Percentiles rank a stretch among this genome's conserved stretches.
These are phyloP conservation scores for Kudoa iwatai DNA, from an alignment of 30 jellyfish, hydroid and myxozoan species.

Conservation along the genomic window DNA sequence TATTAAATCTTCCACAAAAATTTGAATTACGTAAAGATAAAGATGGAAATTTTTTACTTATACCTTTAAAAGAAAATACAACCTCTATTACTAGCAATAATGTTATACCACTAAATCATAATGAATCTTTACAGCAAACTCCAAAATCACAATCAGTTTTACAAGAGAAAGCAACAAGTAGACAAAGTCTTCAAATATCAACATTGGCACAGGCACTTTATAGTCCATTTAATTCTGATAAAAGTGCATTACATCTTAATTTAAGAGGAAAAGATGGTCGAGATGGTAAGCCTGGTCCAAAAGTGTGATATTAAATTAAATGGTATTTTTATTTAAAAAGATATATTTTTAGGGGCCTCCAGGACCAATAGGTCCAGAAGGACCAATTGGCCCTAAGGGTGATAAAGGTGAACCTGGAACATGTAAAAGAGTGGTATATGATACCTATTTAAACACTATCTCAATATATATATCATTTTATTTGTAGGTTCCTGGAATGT, in stretches of 20 bases:
- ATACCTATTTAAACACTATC: too few species aligned
- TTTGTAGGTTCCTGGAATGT: not conserved
- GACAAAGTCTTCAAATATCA: slow-evolving; percentile 1
- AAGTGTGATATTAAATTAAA: slow-evolving; percentile 4
- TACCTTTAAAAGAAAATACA: too few species aligned
- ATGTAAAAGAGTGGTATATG: too few species aligned
- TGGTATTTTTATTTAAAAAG: not conserved
- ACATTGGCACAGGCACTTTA: slow-evolving; percentile 72
- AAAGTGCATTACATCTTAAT: slow-evolving; percentile 39
- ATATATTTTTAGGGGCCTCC: slow-evolving; percentile 7
- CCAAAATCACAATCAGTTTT: not conserved
- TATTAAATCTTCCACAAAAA: too few species aligned
- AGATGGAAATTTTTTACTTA: not conserved
- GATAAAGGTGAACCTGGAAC: slow-evolving; percentile 22
- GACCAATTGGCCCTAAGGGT: slow-evolving; percentile 4
- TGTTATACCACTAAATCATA: not conserved
- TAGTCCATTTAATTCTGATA: slow-evolving; percentile 78
- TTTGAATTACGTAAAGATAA: not conserved
- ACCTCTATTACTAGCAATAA: not conserved
- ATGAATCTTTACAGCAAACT: not conserved
- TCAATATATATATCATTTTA: not conserved
- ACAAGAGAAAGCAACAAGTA: not conserved
- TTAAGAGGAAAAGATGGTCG: slow-evolving; percentile 80
- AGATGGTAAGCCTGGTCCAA: slow-evolving; percentile 46
- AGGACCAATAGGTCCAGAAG: slow-evolving; percentile 1